Evolutionary conservation across 2,113 vertebrate genomes (phyloP).

Genomic region (Nycticebus coucang): DNA sequence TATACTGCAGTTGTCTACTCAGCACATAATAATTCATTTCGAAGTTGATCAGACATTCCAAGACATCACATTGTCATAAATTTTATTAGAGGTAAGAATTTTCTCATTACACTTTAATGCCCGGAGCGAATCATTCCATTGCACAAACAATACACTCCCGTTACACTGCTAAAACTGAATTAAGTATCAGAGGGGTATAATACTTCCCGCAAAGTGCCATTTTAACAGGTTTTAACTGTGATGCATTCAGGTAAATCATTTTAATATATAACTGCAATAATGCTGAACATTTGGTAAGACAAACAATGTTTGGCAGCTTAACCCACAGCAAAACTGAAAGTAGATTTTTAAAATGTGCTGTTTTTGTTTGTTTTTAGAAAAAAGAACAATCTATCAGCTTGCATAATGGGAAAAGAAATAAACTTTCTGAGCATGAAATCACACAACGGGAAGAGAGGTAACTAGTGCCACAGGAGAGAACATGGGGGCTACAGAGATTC

Average conservation of each 20-base stretch:
- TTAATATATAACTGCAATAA: conserved; percentile 39
- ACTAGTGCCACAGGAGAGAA: neutral
- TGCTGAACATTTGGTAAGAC: conserved; percentile 26
- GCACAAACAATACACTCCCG: conserved; percentile 31
- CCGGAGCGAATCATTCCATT: conserved; percentile 12
- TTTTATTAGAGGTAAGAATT: conserved; percentile 54
- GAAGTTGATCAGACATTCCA: conserved; percentile 50
- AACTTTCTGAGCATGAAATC: conserved; percentile 31
- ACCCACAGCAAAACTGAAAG: conserved; percentile 28
- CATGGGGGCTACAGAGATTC: neutral
- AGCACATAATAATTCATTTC: conserved; percentile 50
- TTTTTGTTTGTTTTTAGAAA: neutral
- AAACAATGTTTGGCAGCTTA: conserved; percentile 39
- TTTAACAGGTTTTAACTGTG: conserved; percentile 16
- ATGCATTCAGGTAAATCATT: conserved; percentile 30
- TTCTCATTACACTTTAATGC: conserved; percentile 50
- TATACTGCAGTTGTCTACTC: neutral
- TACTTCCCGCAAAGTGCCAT: neutral
- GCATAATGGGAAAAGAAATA: conserved; percentile 26
- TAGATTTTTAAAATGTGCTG: neutral
- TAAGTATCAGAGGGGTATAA: conserved; percentile 38
- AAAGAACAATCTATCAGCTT: conserved; percentile 40
- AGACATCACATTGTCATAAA: conserved; percentile 6
- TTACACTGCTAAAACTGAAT: conserved; percentile 52
- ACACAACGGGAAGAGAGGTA: neutral